A percentile compares a stretch with the other conserved stretches of the same genome.
Evolutionary conservation across 2,113 vertebrate species (phyloP).

Genomic region (Misgurnus anguillicaudatus): DNA sequence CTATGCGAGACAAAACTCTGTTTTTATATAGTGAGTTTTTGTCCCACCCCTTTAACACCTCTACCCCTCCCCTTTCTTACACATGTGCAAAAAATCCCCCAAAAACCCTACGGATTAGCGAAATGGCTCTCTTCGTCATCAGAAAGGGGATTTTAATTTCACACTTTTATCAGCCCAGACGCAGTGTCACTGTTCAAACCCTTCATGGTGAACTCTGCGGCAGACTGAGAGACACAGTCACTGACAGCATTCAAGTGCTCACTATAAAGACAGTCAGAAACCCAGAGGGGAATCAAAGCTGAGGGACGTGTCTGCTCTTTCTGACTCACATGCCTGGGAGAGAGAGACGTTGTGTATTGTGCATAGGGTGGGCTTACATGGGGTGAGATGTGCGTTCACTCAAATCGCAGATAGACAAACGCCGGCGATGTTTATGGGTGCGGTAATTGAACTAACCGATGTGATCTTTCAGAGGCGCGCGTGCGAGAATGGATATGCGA

Average conservation of each 20-base stretch:
- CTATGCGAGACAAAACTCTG: too few species aligned
- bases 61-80: not conserved
- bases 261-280: constrained; percentile 12
- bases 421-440: not conserved
- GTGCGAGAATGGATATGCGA: constrained; percentile 5
- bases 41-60: too few species aligned
- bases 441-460: constrained; percentile 30
- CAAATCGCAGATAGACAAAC: not conserved
- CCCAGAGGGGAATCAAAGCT: constrained; percentile 26
- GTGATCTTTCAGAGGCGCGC: constrained; percentile 20
- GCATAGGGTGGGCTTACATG: constrained; percentile 19
- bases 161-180: constrained; percentile 44
- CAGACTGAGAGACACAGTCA: constrained; percentile 11
- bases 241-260: constrained; percentile 33
- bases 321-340: not conserved
- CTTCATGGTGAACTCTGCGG: constrained; percentile 35
- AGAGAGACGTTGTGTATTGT: constrained; percentile 22
- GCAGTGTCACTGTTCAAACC: constrained; percentile 28
- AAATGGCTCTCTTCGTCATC: constrained; percentile 26
- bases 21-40: too few species aligned
- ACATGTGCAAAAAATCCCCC: not conserved
- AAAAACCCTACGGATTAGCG: constrained; percentile 34
- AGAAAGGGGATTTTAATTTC: constrained; percentile 50
- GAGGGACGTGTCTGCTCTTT: constrained; percentile 22
- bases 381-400: not conserved